Evolutionary conservation across 2,797 vertebrate genomes (phyloP).

Genomic region (Lerista edwardsae): DNA sequence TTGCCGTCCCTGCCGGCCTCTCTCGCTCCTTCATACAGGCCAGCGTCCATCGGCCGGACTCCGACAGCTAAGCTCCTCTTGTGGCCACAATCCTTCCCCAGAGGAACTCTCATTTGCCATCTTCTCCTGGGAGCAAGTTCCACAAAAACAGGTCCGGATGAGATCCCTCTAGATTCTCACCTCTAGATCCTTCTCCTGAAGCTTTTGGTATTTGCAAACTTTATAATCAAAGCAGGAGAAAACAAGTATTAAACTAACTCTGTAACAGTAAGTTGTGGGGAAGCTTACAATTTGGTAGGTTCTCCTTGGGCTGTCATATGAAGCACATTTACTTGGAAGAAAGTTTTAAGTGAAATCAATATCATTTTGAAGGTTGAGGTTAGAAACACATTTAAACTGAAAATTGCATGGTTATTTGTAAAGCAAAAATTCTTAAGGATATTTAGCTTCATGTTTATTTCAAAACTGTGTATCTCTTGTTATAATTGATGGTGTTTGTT

Average conservation of each 20-base stretch:
- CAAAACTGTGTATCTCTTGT: not conserved
- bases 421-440: not conserved
- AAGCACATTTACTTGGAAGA: not conserved
- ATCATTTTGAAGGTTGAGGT: not conserved
- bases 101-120: no score
- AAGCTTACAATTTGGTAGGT: not conserved
- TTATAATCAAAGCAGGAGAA: not conserved
- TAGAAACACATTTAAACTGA: not conserved
- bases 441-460: no score
- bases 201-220: not conserved
- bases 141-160: no score
- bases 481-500: not conserved
- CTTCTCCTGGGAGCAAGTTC: no score
- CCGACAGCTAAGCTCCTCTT: fast-evolving
- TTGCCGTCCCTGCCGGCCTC: no score
- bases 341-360: not conserved
- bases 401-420: not conserved
- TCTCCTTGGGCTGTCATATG: not conserved
- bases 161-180: no score
- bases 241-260: no score
- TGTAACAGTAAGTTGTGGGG: no score
- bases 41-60: not conserved
- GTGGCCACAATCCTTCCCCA: no score
- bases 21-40: not conserved
- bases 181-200: no score